Base-by-base conservation (phyloP, 30 jellyfish, hydroid and myxozoan species). In the Aurelia aurita complex sp. Pacific region DNA sequence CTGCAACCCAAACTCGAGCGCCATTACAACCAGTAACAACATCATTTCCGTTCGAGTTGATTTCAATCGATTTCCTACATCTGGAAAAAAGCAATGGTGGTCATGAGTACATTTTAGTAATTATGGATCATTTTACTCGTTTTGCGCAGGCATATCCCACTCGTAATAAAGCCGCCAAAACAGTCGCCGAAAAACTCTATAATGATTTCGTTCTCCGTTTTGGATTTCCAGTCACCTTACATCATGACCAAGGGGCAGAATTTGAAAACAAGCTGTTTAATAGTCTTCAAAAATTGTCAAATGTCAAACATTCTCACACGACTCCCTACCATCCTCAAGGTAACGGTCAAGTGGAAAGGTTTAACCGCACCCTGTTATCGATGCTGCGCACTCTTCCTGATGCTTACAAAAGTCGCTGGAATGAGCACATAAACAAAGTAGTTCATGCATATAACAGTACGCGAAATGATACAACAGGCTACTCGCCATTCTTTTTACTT, bases 231-330 rank as follows among this genome's bases (percentile, higher is more conserved):
- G 71, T 63, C 4, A 74, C 78, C 14, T 50, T 81, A 16, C 66
- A 67, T 42, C 95, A 85, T 63, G 95, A 85, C 77, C 79, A 62
- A 34, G 95, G 95, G 2, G 83, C 72, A 7, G 95, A 85, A 43
- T 74, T 74, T 74, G 89, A 62, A 62, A 85, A 85, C 35, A 34
- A 62, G 13, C 50, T 85, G 59, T 85, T 74, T 59, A 23, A 55
- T 23, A 16, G 54, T 4, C 67, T 85, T 15, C 64, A 76, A 55
- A 13, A 19, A 40, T 23, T 84, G 38, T 36, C 63, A 11, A 89
- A 89, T 16, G 69, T 84, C 55, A 72, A 4, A 36, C 71, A 63
- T 36, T 63, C 88, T n/a, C 77, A 65, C 17, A 85, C 94, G 5
- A 85, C 61, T 69, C 89, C 89, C 13, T 85, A 85, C 65, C 89